These are phyloP conservation scores for Nemopilema nomurai DNA, from an alignment of 30 jellyfish, hydroid and myxozoan species.

Conservation along the genomic window DNA sequence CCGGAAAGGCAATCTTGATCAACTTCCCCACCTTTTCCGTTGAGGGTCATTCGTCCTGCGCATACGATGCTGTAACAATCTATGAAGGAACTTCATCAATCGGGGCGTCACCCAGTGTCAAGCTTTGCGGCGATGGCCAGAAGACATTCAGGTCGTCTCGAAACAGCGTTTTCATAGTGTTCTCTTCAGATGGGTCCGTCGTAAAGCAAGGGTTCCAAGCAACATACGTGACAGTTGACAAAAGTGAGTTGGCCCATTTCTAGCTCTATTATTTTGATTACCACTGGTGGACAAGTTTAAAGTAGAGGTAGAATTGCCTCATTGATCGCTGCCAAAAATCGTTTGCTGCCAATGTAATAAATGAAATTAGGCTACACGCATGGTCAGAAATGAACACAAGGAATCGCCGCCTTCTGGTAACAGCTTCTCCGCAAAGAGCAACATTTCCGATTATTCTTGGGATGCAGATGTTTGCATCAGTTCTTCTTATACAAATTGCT, in stretches of 20 bases:
- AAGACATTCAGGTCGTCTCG: neutral
- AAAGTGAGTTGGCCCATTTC: neutral
- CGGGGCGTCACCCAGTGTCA: neutral
- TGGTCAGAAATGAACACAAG: too few relatives aligned
- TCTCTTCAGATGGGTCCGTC: constrained; percentile 3
- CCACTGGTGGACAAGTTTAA: too few relatives aligned
- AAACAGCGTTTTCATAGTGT: neutral
- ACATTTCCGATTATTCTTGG: too few relatives aligned
- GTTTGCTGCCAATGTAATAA: too few relatives aligned
- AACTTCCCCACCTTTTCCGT: neutral
- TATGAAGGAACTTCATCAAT: neutral
- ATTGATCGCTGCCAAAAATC: too few relatives aligned
- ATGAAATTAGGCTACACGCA: too few relatives aligned
- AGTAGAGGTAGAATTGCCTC: too few relatives aligned
- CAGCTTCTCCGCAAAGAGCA: too few relatives aligned
- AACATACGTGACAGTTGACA: neutral
- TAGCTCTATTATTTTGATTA: neutral
- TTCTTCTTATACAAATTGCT: too few relatives aligned
- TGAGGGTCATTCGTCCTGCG: neutral
- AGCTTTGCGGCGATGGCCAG: neutral
- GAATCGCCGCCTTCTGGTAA: too few relatives aligned
- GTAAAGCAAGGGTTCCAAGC: neutral
- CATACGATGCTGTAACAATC: neutral
- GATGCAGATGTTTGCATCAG: too few relatives aligned
- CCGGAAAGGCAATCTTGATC: constrained; percentile 1